A percentile compares a stretch with the other conserved stretches of the same genome.
phyloP scores from a whole-genome alignment of 2,113 vertebrate species.

The Chionodraco myersi region DNA sequence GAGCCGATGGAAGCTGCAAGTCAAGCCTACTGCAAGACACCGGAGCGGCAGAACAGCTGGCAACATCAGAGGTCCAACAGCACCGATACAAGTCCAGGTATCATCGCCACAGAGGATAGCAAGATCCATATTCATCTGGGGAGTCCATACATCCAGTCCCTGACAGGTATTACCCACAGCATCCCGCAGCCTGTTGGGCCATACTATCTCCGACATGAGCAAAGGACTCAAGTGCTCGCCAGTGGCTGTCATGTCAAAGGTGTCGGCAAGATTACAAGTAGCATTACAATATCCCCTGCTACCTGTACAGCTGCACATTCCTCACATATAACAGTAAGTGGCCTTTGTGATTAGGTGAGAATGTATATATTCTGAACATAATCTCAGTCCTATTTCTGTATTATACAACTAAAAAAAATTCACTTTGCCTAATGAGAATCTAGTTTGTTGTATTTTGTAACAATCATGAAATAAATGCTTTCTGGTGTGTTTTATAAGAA shows the following conservation, averaged over 20 bases:
- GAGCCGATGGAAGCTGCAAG: conserved; percentile 87
- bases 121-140: conserved; percentile 99
- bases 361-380: conserved; percentile 2
- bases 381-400: not conserved
- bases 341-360: conserved; percentile 88
- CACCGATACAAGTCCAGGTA: conserved; percentile 88
- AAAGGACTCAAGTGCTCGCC: conserved; percentile 88
- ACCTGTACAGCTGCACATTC: conserved; percentile 89
- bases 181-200: conserved; percentile 84
- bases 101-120: conserved; percentile 97
- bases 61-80: conserved; percentile 91
- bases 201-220: conserved; percentile 87
- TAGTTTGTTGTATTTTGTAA: conserved; percentile 16
- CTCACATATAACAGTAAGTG: conserved; percentile 96
- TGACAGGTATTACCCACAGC: conserved; percentile 77
- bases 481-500: not conserved
- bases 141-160: conserved; percentile 89
- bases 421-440: not conserved
- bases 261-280: conserved; percentile 95
- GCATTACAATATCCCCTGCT: conserved; percentile 96
- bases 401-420: not conserved
- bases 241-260: conserved; percentile 90
- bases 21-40: conserved; percentile 89
- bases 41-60: conserved; percentile 89
- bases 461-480: conserved; percentile 20